Percentiles rank a stretch among this genome's conserved stretches.
These are phyloP conservation scores for Tuberolachnus salignus DNA, from an alignment of 2,888 invertebrate genomes.

Conservation along the genomic window DNA sequence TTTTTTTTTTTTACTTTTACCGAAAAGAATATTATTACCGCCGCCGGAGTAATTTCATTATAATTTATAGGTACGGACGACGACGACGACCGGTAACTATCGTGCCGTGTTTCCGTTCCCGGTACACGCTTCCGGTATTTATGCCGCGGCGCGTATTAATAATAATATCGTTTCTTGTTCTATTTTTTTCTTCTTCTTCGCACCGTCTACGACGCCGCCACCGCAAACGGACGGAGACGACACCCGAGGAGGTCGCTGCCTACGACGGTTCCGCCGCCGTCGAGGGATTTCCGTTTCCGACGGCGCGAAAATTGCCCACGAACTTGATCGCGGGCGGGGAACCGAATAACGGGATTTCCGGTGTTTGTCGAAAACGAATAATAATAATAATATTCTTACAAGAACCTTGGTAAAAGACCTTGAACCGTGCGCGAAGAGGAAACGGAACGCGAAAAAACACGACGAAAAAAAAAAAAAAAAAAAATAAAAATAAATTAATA, in stretches of 20 bases:
- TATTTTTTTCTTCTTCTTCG: too few relatives aligned
- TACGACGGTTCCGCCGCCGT: background rate
- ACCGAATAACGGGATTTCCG: conserved; percentile 46
- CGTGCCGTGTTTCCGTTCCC: background rate
- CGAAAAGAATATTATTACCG: too few relatives aligned
- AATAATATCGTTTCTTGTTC: too few relatives aligned
- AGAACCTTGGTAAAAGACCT: conserved; percentile 38
- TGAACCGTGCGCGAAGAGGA: conserved; percentile 45
- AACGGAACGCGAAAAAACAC: conserved; percentile 8
- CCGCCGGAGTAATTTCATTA: background rate
- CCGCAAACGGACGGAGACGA: too few relatives aligned
- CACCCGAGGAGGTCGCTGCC: too few relatives aligned
- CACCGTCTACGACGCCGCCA: too few relatives aligned
- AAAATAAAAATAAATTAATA: too few relatives aligned
- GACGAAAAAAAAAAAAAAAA: background rate
- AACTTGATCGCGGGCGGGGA: conserved; percentile 13
- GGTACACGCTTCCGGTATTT: too few relatives aligned
- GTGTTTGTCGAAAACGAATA: conserved; percentile 27
- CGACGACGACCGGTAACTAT: background rate
- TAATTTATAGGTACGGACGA: too few relatives aligned
- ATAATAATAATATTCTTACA: background rate
- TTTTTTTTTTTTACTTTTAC: background rate
- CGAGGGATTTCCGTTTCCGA: too few relatives aligned
- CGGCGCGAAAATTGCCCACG: conserved; percentile 30
- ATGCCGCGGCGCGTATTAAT: too few relatives aligned